A percentile compares a stretch with the other conserved stretches of the same genome.
Evolutionary conservation across 2,797 vertebrate genomes (phyloP).

Genomic region (Antrozous pallidus): DNA sequence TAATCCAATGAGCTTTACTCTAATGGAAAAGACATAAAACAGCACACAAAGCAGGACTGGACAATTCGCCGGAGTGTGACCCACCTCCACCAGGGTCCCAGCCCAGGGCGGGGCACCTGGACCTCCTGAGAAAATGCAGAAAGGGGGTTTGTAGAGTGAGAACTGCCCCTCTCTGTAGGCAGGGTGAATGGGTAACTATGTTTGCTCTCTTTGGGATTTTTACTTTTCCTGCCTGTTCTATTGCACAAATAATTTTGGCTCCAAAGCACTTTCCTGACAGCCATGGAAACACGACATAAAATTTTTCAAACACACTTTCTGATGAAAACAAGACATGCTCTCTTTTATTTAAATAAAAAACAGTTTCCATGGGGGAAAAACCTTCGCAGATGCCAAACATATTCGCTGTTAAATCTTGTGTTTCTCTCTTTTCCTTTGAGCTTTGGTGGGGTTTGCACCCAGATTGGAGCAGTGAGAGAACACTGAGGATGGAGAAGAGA

Average conservation of each 20-base stretch:
- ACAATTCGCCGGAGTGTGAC: not conserved
- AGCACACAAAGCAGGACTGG: not conserved
- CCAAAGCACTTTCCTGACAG: slow-evolving; percentile 81
- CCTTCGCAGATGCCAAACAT: slow-evolving; percentile 67
- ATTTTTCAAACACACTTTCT: slow-evolving; percentile 82
- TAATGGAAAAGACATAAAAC: not conserved
- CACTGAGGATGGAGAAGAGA: not conserved
- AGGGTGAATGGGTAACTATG: slow-evolving; percentile 65
- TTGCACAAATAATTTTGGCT: slow-evolving; percentile 82
- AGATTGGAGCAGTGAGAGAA: slow-evolving; percentile 48
- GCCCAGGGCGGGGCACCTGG: not conserved
- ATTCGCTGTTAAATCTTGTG: slow-evolving; percentile 61
- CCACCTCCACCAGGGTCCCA: not conserved
- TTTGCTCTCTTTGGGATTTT: slow-evolving; percentile 76
- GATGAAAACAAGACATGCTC: slow-evolving; percentile 81
- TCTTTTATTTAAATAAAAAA: slow-evolving; percentile 80
- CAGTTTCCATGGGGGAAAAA: slow-evolving; percentile 78
- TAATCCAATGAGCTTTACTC: not conserved
- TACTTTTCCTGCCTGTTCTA: slow-evolving; percentile 67
- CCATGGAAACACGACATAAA: slow-evolving; percentile 84
- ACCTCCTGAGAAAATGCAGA: not conserved
- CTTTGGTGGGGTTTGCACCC: slow-evolving; percentile 4
- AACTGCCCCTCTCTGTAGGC: slow-evolving; percentile 59
- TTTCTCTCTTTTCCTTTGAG: not conserved
- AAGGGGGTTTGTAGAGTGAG: not conserved